Evolutionary conservation across 2,113 vertebrate species (phyloP).

Genomic region (Anhinga rufa): DNA sequence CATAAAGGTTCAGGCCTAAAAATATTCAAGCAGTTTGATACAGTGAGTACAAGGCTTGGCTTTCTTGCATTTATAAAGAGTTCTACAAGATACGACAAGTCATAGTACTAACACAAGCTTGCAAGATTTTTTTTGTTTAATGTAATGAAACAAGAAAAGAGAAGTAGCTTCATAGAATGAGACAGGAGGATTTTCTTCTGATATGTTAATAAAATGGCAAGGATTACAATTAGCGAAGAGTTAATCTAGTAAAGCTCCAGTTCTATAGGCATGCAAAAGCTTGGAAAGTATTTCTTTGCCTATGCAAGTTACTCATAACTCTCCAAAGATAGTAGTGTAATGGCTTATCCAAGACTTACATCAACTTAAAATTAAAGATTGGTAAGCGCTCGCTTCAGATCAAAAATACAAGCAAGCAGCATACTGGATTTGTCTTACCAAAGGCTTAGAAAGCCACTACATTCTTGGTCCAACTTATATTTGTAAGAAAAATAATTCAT

Average conservation of each 20-base stretch:
- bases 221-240: background rate
- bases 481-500: background rate
- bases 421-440: background rate
- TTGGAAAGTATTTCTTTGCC: background rate
- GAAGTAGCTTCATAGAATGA: background rate
- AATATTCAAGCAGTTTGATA: constrained; percentile 4
- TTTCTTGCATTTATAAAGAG: background rate
- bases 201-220: background rate
- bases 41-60: background rate
- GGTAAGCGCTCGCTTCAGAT: background rate
- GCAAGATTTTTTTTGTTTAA: background rate
- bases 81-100: background rate
- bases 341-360: background rate
- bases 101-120: background rate
- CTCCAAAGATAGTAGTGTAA: background rate
- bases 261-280: background rate
- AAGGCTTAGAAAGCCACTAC: background rate
- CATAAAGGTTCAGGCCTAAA: constrained; percentile 5
- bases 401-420: background rate
- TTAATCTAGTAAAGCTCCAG: background rate
- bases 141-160: background rate
- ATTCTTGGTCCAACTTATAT: background rate
- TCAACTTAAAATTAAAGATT: background rate
- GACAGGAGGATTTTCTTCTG: background rate
- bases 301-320: background rate